These are phyloP conservation scores for Motacilla alba DNA, from an alignment of 2,113 vertebrate species.

Conservation along the genomic window DNA sequence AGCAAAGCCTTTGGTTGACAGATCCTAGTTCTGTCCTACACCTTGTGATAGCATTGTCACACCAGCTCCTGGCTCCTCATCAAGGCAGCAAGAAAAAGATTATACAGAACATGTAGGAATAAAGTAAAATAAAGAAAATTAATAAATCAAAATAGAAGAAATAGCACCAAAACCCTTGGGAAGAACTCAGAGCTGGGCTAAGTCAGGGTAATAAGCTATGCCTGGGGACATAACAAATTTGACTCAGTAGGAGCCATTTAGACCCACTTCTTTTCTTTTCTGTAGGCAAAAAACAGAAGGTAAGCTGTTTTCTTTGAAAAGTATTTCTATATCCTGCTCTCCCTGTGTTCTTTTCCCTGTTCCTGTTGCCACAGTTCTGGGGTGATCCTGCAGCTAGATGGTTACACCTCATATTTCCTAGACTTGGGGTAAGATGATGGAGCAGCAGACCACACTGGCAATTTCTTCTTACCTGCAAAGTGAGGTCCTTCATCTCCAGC, in stretches of 20 bases:
- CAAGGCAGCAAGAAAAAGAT: background rate
- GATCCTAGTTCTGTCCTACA: background rate
- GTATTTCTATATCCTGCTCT: background rate
- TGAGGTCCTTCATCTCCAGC: background rate
- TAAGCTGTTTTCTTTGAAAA: background rate
- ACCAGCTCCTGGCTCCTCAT: background rate
- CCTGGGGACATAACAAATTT: background rate
- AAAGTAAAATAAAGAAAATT: conserved; percentile 27
- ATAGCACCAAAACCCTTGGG: conserved; percentile 7
- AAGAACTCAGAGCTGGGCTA: background rate
- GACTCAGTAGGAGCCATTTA: background rate
- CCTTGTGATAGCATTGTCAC: background rate
- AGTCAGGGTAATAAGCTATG: conserved; percentile 21
- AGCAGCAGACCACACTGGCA: background rate
- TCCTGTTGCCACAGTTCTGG: background rate
- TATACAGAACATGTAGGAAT: background rate
- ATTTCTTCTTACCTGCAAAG: background rate
- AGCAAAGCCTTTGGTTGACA: background rate
- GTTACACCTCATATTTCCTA: background rate
- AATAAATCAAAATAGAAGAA: conserved; percentile 22
- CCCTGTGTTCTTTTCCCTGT: background rate
- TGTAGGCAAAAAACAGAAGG: background rate
- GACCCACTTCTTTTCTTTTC: background rate
- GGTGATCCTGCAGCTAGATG: background rate
- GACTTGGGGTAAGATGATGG: background rate